These are phyloP conservation scores for Drosophila repleta DNA, from an alignment of 1,140 invertebrate species.

Conservation along the genomic window DNA sequence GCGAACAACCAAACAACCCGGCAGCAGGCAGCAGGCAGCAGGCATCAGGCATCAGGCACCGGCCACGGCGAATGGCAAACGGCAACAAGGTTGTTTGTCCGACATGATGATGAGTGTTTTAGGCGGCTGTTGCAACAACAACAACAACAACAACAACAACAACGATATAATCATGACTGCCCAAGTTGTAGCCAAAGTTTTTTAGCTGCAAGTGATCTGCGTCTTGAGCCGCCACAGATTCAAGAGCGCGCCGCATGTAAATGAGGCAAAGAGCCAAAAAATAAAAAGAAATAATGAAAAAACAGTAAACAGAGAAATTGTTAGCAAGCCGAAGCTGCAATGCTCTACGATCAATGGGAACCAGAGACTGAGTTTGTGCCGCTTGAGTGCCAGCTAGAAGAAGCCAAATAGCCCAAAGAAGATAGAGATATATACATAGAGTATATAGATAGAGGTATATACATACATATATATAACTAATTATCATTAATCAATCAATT, in stretches of 20 bases:
- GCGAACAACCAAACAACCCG: conserved; percentile 7
- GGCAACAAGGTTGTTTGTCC: conserved; percentile 79
- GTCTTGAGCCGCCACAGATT: conserved; percentile 54
- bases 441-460: too few relatives aligned
- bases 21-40: too few relatives aligned
- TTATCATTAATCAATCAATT: too few relatives aligned
- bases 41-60: conserved; percentile 19
- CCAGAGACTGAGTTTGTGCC: too few relatives aligned
- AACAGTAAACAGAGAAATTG: background rate
- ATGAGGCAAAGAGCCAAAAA: conserved; percentile 50
- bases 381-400: too few relatives aligned
- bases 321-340: background rate
- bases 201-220: conserved; percentile 51
- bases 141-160: conserved; percentile 25
- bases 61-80: conserved; percentile 52
- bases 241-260: conserved; percentile 69
- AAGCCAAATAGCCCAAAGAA: too few relatives aligned
- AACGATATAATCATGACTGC: conserved; percentile 72
- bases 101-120: conserved; percentile 80
- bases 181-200: conserved; percentile 71
- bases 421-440: too few relatives aligned
- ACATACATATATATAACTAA: too few relatives aligned
- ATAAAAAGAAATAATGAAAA: background rate
- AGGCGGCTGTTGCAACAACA: conserved; percentile 63
- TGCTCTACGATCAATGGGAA: background rate